phyloP scores from a whole-genome alignment of 2,797 vertebrate genomes.

The Tauraco hartlaubi region DNA sequence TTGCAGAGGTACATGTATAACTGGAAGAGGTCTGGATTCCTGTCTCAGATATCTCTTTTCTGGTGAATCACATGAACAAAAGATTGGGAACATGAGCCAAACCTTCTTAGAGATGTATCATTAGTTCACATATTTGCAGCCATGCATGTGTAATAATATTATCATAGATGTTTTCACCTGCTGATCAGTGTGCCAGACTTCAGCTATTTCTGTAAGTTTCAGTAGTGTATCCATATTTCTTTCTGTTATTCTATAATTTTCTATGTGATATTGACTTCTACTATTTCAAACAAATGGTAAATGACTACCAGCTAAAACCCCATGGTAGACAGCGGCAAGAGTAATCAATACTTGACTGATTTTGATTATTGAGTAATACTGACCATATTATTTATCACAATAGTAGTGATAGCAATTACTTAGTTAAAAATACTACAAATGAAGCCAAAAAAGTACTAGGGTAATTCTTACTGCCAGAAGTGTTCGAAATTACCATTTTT shows the following conservation, averaged over 20 bases:
- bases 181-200: not conserved
- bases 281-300: not conserved
- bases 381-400: not conserved
- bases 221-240: not conserved
- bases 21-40: not conserved
- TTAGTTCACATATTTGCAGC: not conserved
- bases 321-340: not conserved
- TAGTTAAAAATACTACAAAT: not conserved
- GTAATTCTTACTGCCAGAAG: not conserved
- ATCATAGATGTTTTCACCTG: not conserved
- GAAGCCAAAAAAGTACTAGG: not conserved
- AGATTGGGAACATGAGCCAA: not conserved
- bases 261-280: not conserved
- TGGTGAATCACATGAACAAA: not conserved
- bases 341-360: not conserved
- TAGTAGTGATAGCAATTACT: not conserved
- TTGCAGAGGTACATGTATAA: not conserved
- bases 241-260: not conserved
- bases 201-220: not conserved
- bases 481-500: not conserved
- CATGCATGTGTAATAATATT: not conserved
- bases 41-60: not conserved
- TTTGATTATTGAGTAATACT: not conserved
- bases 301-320: not conserved
- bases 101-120: not conserved